Conservation (phyloP, 2,113 vertebrate species). For the Ornithorhynchus anatinus region DNA sequence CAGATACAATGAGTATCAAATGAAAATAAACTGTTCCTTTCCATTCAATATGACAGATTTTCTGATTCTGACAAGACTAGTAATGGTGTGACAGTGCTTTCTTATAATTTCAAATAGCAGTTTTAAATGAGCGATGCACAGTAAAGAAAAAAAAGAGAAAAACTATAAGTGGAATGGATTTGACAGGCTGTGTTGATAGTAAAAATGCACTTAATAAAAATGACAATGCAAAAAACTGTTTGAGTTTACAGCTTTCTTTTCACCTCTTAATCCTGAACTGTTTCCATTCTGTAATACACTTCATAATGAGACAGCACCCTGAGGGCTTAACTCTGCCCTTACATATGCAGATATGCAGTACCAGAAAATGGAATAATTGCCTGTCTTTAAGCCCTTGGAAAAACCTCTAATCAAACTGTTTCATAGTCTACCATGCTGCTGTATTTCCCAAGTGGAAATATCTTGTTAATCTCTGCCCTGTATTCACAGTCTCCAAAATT, state of each 20-base stretch:
- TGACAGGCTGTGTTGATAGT: background rate
- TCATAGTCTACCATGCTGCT: background rate
- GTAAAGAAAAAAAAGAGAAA: background rate
- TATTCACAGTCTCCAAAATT: too few relatives aligned
- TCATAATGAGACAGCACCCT: slow-evolving; percentile 4
- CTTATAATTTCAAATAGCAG: background rate
- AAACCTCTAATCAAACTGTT: slow-evolving; percentile 10
- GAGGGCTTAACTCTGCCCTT: slow-evolving; percentile 13
- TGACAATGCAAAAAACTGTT: background rate
- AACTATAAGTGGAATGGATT: background rate
- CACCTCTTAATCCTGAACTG: background rate
- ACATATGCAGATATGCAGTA: background rate
- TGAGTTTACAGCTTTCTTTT: background rate
- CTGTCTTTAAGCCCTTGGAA: slow-evolving; percentile 1
- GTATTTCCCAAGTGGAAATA: background rate
- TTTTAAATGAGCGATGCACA: background rate
- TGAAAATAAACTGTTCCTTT: background rate
- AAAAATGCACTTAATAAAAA: slow-evolving; percentile 7
- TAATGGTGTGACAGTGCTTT: background rate
- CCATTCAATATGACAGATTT: background rate
- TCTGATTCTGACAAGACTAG: background rate
- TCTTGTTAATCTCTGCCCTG: background rate
- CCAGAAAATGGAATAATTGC: slow-evolving; percentile 16
- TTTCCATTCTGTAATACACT: background rate
- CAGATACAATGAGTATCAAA: too few relatives aligned